Evolutionary conservation across 2,888 invertebrate species (phyloP), one percentile per base, ranked within the genome.

Genomic region (Agrotis clavis): DNA sequence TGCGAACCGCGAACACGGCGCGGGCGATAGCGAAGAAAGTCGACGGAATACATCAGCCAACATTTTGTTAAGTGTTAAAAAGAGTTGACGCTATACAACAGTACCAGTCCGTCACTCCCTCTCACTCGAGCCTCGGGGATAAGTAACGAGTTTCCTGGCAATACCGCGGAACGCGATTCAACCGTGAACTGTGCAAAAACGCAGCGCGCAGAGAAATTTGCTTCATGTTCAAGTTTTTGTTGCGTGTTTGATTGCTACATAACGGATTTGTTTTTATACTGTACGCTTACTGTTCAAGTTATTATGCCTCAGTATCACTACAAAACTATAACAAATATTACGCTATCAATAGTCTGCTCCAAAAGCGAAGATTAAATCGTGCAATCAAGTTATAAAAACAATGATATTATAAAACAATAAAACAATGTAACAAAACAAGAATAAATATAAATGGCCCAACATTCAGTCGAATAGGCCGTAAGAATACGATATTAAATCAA

Each of bases 141-240:
- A 89, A 88, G 85, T 89, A 90, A 89, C 87, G 86, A 86, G 87
- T 90, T 89, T 88, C 89, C 87, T 88, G 89, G 86, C 88, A 89
- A 88, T 87, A 90, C 89, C 80, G 89, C 90, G 90, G 91, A 92
- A 91, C 91, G 91, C 90, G 91, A 91, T 90, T 90, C 90, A 90
- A 92, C 90, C 92, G 90, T 92, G 92, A 92, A 91, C 88, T 84
- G 87, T 82, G 90, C 90, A 93, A 93, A 93, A 94, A 93, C 87
- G 87, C 81, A 80, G 86, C 87, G 87, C 88, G 90, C 88, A 86
- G 93, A 93, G 94, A 94, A 94, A 94, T 94, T 94, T 91, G 89
- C 92, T 88, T 86, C 85, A 89, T 87, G 87, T 89, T 85, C 87
- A 83, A 87, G 89, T 92, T 93, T 93, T 93, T 93, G 90, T 89